A percentile compares a stretch with the other conserved stretches of the same genome.
phyloP scores from a whole-genome alignment of 1,140 invertebrate genomes.

The Drosophila willistoni region DNA sequence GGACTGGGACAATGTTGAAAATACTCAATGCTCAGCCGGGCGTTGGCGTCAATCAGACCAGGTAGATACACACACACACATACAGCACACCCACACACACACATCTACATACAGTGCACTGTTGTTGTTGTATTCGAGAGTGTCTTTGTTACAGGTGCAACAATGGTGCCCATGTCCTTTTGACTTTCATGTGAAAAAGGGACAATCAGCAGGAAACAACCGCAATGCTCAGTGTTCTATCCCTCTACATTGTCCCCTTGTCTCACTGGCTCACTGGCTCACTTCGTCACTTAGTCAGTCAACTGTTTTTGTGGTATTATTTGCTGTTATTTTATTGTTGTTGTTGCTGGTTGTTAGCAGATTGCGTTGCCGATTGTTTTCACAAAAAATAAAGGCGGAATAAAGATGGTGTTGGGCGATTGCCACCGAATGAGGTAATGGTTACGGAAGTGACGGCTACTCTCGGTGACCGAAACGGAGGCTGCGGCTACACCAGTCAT shows the following conservation, averaged over 20 bases:
- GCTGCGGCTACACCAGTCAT: constrained; percentile 5
- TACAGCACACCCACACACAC: neutral
- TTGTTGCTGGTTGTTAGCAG: constrained; percentile 52
- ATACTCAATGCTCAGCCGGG: constrained; percentile 5
- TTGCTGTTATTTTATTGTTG: constrained; percentile 34
- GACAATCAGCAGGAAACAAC: constrained; percentile 11
- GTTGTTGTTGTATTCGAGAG: neutral
- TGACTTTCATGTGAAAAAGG: neutral
- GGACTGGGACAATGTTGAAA: neutral
- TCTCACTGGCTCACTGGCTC: neutral
- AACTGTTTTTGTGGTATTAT: constrained; percentile 67
- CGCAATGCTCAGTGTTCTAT: neutral
- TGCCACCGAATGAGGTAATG: constrained; percentile 48
- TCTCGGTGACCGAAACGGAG: neutral
- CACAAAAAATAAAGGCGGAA: constrained; percentile 42
- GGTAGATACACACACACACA: neutral
- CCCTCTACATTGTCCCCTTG: neutral
- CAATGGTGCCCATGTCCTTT: neutral
- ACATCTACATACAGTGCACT: neutral
- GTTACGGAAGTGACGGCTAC: constrained; percentile 54
- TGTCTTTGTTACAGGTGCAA: constrained; percentile 13
- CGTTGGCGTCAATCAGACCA: constrained; percentile 8
- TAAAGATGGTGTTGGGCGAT: constrained; percentile 71
- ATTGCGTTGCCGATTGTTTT: constrained; percentile 72
- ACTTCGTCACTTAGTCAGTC: constrained; percentile 65